Evolutionary conservation across 2,113 vertebrate species (phyloP).

Genomic region (Panthera uncia): DNA sequence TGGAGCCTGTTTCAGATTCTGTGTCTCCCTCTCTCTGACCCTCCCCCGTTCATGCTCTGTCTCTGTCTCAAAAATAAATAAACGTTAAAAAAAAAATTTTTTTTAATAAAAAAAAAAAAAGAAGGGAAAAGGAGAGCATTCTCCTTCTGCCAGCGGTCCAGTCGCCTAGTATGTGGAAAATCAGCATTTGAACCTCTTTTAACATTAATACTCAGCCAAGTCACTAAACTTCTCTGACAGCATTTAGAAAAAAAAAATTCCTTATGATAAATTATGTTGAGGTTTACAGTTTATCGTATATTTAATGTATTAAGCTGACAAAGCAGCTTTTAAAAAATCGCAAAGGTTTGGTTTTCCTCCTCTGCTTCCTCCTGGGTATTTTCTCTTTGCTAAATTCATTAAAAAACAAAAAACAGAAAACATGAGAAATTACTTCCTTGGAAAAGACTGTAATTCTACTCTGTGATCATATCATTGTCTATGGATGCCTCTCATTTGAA

Average conservation of each 20-base stretch:
- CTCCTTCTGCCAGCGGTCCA: not conserved
- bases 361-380: not conserved
- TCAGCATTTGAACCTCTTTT: not conserved
- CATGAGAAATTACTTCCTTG: not conserved
- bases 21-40: too few species aligned
- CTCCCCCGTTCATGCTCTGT: too few species aligned
- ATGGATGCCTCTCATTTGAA: not conserved
- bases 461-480: not conserved
- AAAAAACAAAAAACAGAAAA: not conserved
- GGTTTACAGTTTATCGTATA: not conserved
- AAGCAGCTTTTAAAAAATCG: not conserved
- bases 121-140: not conserved
- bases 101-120: not conserved
- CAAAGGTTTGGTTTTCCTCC: not conserved
- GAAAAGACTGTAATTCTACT: not conserved
- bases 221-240: not conserved
- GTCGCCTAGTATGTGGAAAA: not conserved
- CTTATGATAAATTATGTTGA: not conserved
- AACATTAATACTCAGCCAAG: not conserved
- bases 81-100: too few species aligned
- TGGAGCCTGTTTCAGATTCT: too few species aligned
- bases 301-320: slow-evolving; percentile 25
- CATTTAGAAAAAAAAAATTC: not conserved
- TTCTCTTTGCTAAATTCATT: not conserved
- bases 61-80: too few species aligned